phyloP scores from a whole-genome alignment of 2,888 invertebrate species.

The Temnothorax ravouxi region DNA sequence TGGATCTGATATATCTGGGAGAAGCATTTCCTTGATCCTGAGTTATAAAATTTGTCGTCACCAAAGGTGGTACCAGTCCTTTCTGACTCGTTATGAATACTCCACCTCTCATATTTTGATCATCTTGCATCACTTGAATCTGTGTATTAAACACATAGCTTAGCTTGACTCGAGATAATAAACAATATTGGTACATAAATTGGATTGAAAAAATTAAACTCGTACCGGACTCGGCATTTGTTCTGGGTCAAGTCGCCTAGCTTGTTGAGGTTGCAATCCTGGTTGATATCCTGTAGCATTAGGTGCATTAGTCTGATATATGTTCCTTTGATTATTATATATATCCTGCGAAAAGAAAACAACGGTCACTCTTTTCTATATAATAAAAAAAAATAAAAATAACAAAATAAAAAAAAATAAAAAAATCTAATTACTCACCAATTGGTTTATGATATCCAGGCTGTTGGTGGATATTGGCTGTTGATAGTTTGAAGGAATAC shows the following conservation, averaged over 20 bases:
- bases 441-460: conserved; percentile 82
- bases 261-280: conserved; percentile 86
- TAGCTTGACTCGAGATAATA: neutral
- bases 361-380: neutral
- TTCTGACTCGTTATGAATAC: conserved; percentile 95
- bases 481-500: conserved; percentile 72
- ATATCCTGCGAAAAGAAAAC: conserved; percentile 72
- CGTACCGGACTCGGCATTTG: conserved; percentile 98
- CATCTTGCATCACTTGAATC: conserved; percentile 98
- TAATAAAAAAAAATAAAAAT: neutral
- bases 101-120: conserved; percentile 93
- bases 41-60: conserved; percentile 96
- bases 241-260: conserved; percentile 95
- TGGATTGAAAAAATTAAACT: conserved; percentile 65
- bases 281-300: conserved; percentile 75
- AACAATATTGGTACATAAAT: neutral
- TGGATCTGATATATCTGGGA: conserved; percentile 95
- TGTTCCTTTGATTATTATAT: conserved; percentile 79
- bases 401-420: too few species aligned
- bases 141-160: conserved; percentile 81
- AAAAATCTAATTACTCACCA: conserved; percentile 7
- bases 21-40: conserved; percentile 97
- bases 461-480: too few species aligned
- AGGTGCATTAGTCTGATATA: conserved; percentile 77
- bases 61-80: conserved; percentile 96